Base-by-base conservation (phyloP, 30 jellyfish, hydroid and myxozoan genomes). In the Cassiopea andromeda region DNA sequence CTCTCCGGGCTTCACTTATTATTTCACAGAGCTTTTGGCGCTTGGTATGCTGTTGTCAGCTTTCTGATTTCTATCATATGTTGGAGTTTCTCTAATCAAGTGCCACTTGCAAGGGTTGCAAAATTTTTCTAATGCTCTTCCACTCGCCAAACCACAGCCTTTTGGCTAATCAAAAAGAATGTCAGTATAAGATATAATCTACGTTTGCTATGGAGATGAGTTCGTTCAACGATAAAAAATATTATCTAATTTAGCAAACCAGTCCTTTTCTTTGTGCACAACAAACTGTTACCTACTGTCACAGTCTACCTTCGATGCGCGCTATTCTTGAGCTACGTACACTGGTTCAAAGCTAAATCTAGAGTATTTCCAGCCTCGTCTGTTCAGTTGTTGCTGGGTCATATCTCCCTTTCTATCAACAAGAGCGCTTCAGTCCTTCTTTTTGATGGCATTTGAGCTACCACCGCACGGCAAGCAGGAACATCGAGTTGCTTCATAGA, bases 401-500 rank as follows among this genome's bases (percentile, higher is more conserved):
- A 5, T 54, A 4, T 14, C 73, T 7, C 43, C 2, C 2, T 13
- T 27, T 5, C 43, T 0, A 16, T 17, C 27, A 5, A 64, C 2
- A 16, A 5, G 73, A 7, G 8, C 73, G 27, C 73, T 64, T 27
- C 15, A 7, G 15, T 13, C 15, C 43, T 58, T 58, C 73, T 64
- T 64, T 64, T 13, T 17, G 2, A 64, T 14, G 15, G 43, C 27
- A 17, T 64, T 64, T 16, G 8, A 9, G 73, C 43, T 27, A 70
- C 7, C 38, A 57, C 78, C 47, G 80, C 94, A 87, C 6, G 89
- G 94, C 71, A 47, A 16, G 79, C 94, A 87, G 45, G 87, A 44
- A 80, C 94, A 87, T 69, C 73, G 73, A 1, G 94, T 87, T 17
- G 94, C 94, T 4, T 44, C 90, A 68, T 61, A 78, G 3, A 87